phyloP scores from a whole-genome alignment of 2,888 invertebrate genomes.

The Spodoptera littoralis region DNA sequence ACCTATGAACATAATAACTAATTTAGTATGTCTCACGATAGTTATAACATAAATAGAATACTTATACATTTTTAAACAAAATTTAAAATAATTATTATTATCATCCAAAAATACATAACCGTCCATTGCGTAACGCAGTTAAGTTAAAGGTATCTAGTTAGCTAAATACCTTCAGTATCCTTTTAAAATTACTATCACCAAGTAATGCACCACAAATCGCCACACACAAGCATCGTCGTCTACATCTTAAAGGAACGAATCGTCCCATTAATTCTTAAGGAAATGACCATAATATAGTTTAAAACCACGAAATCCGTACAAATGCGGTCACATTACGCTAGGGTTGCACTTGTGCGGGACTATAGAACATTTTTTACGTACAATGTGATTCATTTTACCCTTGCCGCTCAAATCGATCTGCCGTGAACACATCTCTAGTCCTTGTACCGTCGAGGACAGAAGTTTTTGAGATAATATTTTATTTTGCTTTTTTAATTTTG shows the following conservation, averaged over 20 bases:
- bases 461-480: not conserved
- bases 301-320: slow-evolving; percentile 41
- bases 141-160: no score
- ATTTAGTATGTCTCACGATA: no score
- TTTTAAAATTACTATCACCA: not conserved
- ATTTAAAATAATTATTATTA: no score
- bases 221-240: slow-evolving; percentile 7
- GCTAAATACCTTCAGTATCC: no score
- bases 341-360: slow-evolving; percentile 63
- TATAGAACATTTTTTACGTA: slow-evolving; percentile 60
- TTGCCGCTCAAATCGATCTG: slow-evolving; percentile 74
- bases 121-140: not conserved
- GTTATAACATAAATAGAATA: no score
- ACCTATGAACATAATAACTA: no score
- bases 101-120: not conserved
- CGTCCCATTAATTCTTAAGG: slow-evolving; percentile 36
- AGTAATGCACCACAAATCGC: not conserved
- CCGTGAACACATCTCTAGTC: slow-evolving; percentile 71
- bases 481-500: not conserved
- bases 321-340: slow-evolving; percentile 40
- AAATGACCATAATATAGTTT: slow-evolving; percentile 45
- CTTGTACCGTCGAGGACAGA: slow-evolving; percentile 55
- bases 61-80: no score
- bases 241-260: slow-evolving; percentile 33
- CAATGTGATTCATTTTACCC: slow-evolving; percentile 53